Percentiles rank a stretch among this genome's conserved stretches.
Evolutionary conservation across 2,888 invertebrate genomes (phyloP).

Genomic region (Phasia obesa): DNA sequence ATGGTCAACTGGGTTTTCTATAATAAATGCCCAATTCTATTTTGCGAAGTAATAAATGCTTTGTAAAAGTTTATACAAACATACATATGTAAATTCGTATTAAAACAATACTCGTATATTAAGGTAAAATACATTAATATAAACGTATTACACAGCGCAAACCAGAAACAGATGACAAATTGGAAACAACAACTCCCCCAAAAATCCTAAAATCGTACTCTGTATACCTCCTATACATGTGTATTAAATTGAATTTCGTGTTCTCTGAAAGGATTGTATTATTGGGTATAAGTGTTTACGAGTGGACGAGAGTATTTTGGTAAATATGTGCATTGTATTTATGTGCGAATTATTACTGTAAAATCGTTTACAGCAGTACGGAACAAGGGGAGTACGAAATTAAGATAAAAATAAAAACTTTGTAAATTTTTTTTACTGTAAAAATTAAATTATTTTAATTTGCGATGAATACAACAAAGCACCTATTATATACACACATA

Average conservation of each 20-base stretch:
- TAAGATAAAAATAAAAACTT: slow-evolving; percentile 7
- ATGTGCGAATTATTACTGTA: slow-evolving; percentile 5
- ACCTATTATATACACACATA: neutral
- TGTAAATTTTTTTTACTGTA: slow-evolving; percentile 27
- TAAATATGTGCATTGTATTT: neutral
- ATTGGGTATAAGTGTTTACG: too few species aligned
- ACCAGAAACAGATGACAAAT: slow-evolving; percentile 48
- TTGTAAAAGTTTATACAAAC: neutral
- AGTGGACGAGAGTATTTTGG: too few species aligned
- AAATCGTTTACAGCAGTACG: slow-evolving; percentile 24
- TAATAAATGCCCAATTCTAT: slow-evolving; percentile 37
- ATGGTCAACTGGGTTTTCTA: neutral
- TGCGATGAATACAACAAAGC: neutral
- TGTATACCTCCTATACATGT: neutral
- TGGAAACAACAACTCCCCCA: neutral
- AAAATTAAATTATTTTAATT: too few species aligned
- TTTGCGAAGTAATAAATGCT: slow-evolving; percentile 16
- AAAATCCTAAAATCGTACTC: neutral
- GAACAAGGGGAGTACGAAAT: neutral
- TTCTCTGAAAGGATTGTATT: too few species aligned
- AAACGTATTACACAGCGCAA: slow-evolving; percentile 43
- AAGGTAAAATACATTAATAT: slow-evolving; percentile 42
- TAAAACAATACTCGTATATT: slow-evolving; percentile 61
- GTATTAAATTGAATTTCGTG: neutral
- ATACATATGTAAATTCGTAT: slow-evolving; percentile 20